A percentile compares a stretch with the other conserved stretches of the same genome.
Conservation (phyloP, 2,113 vertebrate species). For the Patagioenas fasciata region DNA sequence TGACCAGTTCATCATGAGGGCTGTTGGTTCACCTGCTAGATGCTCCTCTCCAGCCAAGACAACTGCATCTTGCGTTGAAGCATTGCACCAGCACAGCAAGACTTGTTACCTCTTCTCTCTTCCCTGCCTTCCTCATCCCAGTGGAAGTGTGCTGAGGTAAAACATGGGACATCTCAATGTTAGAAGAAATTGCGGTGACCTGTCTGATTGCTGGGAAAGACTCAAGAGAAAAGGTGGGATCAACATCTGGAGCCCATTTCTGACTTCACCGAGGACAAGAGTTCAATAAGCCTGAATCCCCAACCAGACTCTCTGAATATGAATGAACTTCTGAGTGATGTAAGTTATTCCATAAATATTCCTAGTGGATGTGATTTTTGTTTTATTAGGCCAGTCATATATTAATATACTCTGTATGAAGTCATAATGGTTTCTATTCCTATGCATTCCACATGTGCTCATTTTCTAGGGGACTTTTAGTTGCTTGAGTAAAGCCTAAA, state of each 20-base stretch:
- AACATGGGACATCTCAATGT: not conserved
- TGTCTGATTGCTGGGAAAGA: accelerated
- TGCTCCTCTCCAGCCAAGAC: not conserved
- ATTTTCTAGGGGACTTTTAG: not conserved
- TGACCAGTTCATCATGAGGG: not conserved
- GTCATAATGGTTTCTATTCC: not conserved
- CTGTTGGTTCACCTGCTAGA: not conserved
- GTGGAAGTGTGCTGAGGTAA: not conserved
- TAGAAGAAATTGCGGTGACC: accelerated
- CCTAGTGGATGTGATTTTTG: not conserved
- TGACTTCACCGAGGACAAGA: not conserved
- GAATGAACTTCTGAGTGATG: not conserved
- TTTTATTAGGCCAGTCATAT: not conserved
- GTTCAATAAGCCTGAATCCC: not conserved
- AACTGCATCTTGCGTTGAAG: not conserved
- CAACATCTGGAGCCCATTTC: not conserved
- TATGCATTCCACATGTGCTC: not conserved
- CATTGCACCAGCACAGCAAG: too few species aligned
- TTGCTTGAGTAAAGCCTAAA: not conserved
- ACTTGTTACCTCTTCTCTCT: not conserved
- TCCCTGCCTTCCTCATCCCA: not conserved
- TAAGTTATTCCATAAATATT: not conserved
- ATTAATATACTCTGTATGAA: not conserved
- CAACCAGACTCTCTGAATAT: not conserved
- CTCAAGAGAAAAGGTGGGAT: not conserved